Evolutionary conservation across 1,140 invertebrate species (phyloP).

Genomic region (Glomeris maerens): DNA sequence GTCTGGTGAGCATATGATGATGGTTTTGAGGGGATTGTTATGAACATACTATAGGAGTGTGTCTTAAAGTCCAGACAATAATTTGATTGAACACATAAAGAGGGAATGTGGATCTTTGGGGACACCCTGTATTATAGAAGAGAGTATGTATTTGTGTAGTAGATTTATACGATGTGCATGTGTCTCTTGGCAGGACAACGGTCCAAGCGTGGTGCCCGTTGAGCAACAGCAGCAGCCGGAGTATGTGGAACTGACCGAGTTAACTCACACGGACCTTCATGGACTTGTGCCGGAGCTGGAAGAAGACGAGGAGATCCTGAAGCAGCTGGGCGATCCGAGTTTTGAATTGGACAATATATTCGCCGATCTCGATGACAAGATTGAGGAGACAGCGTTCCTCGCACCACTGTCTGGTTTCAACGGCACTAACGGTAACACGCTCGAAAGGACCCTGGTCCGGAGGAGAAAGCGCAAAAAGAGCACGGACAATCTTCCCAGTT

Average conservation of each 20-base stretch:
- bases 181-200: constrained; percentile 11
- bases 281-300: constrained; percentile 44
- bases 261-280: constrained; percentile 49
- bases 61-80: too few relatives aligned
- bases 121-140: too few relatives aligned
- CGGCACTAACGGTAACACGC: neutral
- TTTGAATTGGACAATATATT: constrained; percentile 40
- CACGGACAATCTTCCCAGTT: neutral
- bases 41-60: too few relatives aligned
- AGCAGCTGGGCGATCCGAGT: constrained; percentile 48
- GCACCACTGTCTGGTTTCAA: neutral
- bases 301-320: constrained; percentile 50
- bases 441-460: neutral
- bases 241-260: constrained; percentile 34
- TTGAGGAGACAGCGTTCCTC: constrained; percentile 23
- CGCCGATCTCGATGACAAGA: constrained; percentile 31
- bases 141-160: too few relatives aligned
- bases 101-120: too few relatives aligned
- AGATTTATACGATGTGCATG: too few relatives aligned
- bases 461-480: constrained; percentile 1
- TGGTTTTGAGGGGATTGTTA: too few relatives aligned
- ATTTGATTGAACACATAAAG: too few relatives aligned
- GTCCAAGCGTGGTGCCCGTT: constrained; percentile 12
- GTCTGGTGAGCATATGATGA: constrained; percentile 66
- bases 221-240: constrained; percentile 15